Evolutionary conservation across 2,113 vertebrate species (phyloP), one percentile per base, ranked within the genome.

Genomic region (Choloepus hoffmanni): DNA sequence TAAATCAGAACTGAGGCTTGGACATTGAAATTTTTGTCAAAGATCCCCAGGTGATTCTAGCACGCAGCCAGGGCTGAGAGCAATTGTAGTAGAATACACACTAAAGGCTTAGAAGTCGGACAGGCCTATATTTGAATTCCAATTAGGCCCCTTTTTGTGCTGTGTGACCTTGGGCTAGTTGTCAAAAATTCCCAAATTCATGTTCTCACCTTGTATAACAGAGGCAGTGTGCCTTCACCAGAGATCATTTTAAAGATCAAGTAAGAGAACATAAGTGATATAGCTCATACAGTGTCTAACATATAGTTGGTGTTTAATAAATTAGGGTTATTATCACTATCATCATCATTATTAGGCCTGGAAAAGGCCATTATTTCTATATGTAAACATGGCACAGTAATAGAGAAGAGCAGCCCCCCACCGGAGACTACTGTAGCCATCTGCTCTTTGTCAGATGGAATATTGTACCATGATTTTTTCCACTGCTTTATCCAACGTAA

Each of bases 391-490:
- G 48, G 45, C 24, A 63, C 26, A 73, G 63, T 70, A 67, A 95
- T 23, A 67, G 68, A 48, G 55, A 78, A 60, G 65, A 77, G 43
- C 62, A 76, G 62, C 58, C 73, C 77, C n/a, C 68, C 94, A 87
- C 50, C 30, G 9, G 96, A 95, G 95, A 70, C 36, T 18, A 40
- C 58, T 65, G 1, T 0, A 19, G 81, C 81, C 91, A 85, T 84
- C 89, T 96, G 89, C 83, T 97, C 40, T 90, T 60, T 55, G 78
- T 96, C 88, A 92, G 70, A n/a, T 9, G 11, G 68, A 94, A 84
- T 33, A 5, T 87, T 94, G 67, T 63, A 40, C 48, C 60, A 36
- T 53, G 60, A 73, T 72, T 93, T 82, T 89, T 67, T 95, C 73
- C 36, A 24, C n/a, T 93, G 30, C 28, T 36, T 58, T 85, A 96